These are phyloP conservation scores for Bombus waltoni DNA, from an alignment of 1,140 invertebrate species.

Conservation along the genomic window DNA sequence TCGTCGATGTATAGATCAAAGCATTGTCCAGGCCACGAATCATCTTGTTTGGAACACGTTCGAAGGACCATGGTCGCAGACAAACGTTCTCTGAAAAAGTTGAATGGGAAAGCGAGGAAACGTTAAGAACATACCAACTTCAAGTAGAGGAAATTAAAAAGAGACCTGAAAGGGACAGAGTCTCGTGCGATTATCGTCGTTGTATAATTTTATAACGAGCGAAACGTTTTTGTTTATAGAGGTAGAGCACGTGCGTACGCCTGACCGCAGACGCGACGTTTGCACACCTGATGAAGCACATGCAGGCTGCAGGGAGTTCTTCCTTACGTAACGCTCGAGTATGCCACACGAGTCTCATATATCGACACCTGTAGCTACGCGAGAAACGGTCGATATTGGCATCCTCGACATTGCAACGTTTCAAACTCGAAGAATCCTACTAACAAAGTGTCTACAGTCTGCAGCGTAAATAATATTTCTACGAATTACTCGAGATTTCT, in stretches of 20 bases:
- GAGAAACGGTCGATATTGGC: neutral
- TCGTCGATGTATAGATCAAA: slow-evolving; percentile 95
- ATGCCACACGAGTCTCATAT: neutral
- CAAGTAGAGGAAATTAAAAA: neutral
- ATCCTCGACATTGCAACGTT: neutral
- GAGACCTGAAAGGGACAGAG: too few species aligned
- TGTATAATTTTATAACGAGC: neutral
- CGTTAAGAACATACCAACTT: too few species aligned
- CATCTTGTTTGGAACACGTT: slow-evolving; percentile 95
- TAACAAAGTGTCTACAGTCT: too few species aligned
- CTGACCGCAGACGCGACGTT: slow-evolving; percentile 39
- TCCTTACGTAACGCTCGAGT: slow-evolving; percentile 15
- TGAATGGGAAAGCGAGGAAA: neutral
- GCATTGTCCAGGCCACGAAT: slow-evolving; percentile 95
- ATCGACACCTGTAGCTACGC: neutral
- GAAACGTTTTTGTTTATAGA: slow-evolving; percentile 11
- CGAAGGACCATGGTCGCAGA: slow-evolving; percentile 95
- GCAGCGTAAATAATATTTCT: neutral
- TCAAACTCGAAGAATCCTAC: neutral
- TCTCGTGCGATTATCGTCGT: neutral
- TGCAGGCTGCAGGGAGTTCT: neutral
- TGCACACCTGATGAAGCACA: slow-evolving; percentile 25
- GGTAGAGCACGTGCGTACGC: slow-evolving; percentile 22
- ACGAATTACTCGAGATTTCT: neutral
- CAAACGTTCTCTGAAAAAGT: slow-evolving; percentile 92